Base-by-base conservation (phyloP, 2,888 invertebrate genomes). In the Pheosia gnoma region DNA sequence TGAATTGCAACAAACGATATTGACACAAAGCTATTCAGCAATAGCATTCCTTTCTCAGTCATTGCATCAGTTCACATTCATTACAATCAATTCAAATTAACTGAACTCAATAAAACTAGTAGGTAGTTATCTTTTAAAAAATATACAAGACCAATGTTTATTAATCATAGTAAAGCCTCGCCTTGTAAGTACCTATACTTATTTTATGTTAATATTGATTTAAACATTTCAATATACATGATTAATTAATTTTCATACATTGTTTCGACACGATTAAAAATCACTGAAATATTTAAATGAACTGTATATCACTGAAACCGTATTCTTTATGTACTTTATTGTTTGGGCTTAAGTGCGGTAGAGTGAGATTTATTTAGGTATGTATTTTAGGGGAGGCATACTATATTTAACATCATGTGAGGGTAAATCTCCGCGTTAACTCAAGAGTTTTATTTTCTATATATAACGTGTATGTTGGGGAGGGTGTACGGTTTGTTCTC, bases 341-440 rank as follows among this genome's bases (percentile, higher is more conserved):
- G 37, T 53, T 37, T 37, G n/a, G 53, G 53, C 8, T 53, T 53
- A 53, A 10, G 53, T 6, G 53, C 5, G 53, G 53, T 53, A 37
- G 37, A 37, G 11, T 37, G 53, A 37, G 53, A 53, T 53, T 37
- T 53, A 53, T 53, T 53, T 53, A 53, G 25, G 37, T 38, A 37
- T 37, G 53, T 37, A 37, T n/a, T 25, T 25, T 59, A 66, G 67
- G 74, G 76, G 68, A 64, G 53, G 57, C 36, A 55, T 38, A 66
- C 66, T 75, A 70, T 68, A 67, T 74, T 72, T 75, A 75, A 75
- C 68, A 59, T 57, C 53, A 7, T 36, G 58, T 66, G 53, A 63
- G 65, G 66, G 68, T 62, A 59, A 62, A 63, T 65, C 75, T 72
- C 70, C 60, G 72, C 68, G 65, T 59, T 66, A 57, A 39, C 55